phyloP scores from a whole-genome alignment of 2,888 invertebrate species.

The Synergus umbraculus region DNA sequence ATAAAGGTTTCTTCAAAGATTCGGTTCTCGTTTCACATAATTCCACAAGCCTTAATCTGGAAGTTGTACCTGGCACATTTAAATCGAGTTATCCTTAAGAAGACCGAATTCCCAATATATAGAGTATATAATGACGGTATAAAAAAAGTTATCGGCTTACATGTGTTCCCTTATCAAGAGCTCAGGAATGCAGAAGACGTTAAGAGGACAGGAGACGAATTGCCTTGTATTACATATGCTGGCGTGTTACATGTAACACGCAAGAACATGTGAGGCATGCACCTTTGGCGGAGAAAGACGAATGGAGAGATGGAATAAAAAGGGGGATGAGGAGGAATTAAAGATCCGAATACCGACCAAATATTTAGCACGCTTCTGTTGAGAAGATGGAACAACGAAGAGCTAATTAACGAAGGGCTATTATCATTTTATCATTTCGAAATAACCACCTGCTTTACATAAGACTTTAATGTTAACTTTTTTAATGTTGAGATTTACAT shows the following conservation, averaged over 20 bases:
- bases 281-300: conserved; percentile 7
- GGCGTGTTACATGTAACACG: not conserved
- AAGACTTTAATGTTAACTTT: not conserved
- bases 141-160: not conserved
- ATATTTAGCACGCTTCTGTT: conserved; percentile 2
- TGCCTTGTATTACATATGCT: conserved; percentile 41
- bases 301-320: conserved; percentile 18
- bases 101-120: conserved; percentile 1
- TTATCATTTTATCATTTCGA: not conserved
- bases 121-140: not conserved
- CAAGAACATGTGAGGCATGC: conserved; percentile 17
- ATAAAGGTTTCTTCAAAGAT: not conserved
- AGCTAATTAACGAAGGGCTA: not conserved
- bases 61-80: not conserved
- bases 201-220: conserved; percentile 46
- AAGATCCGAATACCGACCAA: not conserved
- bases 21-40: not conserved
- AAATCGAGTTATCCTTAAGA: conserved; percentile 7
- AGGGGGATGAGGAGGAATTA: conserved; percentile 7
- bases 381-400: not conserved
- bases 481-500: not conserved
- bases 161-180: conserved; percentile 8
- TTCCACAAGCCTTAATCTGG: not conserved
- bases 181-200: not conserved
- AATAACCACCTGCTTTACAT: not conserved